Evolutionary conservation across 1,140 invertebrate genomes (phyloP).

Genomic region (Agraylea sexmaculata): DNA sequence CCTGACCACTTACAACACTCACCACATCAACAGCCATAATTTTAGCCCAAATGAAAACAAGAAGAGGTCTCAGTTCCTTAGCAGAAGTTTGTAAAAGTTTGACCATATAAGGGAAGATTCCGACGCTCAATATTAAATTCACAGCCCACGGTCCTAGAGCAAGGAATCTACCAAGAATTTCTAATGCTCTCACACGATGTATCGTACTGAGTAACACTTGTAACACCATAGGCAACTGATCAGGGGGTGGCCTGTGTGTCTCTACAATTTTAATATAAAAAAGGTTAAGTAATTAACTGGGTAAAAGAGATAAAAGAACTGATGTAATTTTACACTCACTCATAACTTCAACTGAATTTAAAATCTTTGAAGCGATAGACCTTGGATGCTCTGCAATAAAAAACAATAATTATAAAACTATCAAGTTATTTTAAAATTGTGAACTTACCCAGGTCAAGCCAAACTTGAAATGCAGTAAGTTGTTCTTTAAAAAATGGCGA

Average conservation of each 20-base stretch:
- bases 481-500: constrained; percentile 97
- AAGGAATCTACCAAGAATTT: constrained; percentile 89
- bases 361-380: too few relatives aligned
- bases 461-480: constrained; percentile 95
- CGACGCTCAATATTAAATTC: constrained; percentile 88
- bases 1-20: constrained; percentile 28
- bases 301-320: too few relatives aligned
- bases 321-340: too few relatives aligned
- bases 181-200: constrained; percentile 86
- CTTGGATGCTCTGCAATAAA: too few relatives aligned
- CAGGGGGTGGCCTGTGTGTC: constrained; percentile 69
- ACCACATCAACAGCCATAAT: constrained; percentile 94
- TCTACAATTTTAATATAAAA: neutral
- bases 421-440: too few relatives aligned
- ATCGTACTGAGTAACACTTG: constrained; percentile 96
- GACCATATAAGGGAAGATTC: constrained; percentile 97
- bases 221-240: constrained; percentile 95
- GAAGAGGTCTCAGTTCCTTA: constrained; percentile 76
- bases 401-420: too few relatives aligned
- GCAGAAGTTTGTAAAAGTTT: constrained; percentile 91
- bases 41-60: constrained; percentile 99
- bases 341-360: too few relatives aligned
- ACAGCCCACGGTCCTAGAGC: constrained; percentile 97
- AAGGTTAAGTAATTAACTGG: too few relatives aligned
- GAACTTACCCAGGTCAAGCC: constrained; percentile 68